These are phyloP conservation scores for Parasteatoda tepidariorum DNA, from an alignment of 1,140 invertebrate species.

Conservation along the genomic window DNA sequence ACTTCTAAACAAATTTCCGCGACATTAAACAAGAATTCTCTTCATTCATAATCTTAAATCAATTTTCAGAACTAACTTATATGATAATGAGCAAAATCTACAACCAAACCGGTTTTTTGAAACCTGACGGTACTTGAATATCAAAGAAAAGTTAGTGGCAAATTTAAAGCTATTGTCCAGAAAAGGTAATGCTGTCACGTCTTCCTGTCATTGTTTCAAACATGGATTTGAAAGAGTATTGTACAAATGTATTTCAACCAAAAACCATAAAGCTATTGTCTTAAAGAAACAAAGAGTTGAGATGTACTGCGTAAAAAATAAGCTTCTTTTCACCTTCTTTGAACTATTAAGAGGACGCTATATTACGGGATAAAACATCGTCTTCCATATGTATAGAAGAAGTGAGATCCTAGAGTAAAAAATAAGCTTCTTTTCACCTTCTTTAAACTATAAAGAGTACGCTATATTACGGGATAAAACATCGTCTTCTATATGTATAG, in stretches of 20 bases:
- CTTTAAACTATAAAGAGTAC: no score
- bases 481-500: no score
- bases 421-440: no score
- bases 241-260: slow-evolving; percentile 21
- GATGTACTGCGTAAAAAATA: no score
- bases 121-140: slow-evolving; percentile 3
- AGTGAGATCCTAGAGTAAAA: no score
- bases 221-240: slow-evolving; percentile 4
- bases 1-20: no score
- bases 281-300: slow-evolving; percentile 34
- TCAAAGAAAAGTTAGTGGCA: background rate
- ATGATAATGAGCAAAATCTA: slow-evolving; percentile 43
- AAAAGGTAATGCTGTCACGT: slow-evolving; percentile 15
- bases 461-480: no score
- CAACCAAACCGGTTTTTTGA: slow-evolving; percentile 44
- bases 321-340: no score
- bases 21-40: background rate
- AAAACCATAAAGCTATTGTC: slow-evolving; percentile 43
- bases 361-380: no score
- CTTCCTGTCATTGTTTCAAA: slow-evolving; percentile 44
- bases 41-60: slow-evolving; percentile 12
- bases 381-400: no score
- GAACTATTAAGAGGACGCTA: no score
- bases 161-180: slow-evolving; percentile 42
- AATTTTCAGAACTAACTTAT: slow-evolving; percentile 14